These are phyloP conservation scores for Spisula subtruncata DNA, from an alignment of 2,888 invertebrate genomes.

Conservation along the genomic window DNA sequence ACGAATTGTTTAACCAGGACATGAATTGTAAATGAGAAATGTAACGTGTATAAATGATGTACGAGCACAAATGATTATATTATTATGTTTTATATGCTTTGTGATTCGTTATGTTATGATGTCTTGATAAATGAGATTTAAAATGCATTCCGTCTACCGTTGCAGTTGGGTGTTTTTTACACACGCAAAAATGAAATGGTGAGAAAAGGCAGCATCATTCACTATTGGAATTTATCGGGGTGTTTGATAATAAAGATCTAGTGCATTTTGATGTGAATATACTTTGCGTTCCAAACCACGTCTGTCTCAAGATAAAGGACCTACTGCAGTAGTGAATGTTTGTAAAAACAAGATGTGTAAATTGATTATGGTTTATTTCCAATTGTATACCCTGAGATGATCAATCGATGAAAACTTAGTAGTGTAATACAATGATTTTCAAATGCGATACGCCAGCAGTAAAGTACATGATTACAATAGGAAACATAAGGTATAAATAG, in stretches of 20 bases:
- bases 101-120: background rate
- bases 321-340: too few relatives aligned
- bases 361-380: too few relatives aligned
- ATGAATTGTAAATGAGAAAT: background rate
- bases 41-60: background rate
- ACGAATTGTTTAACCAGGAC: background rate
- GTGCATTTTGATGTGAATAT: background rate
- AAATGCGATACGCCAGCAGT: too few relatives aligned
- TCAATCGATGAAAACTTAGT: too few relatives aligned
- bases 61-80: background rate
- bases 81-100: background rate
- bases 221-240: background rate
- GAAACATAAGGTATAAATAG: too few relatives aligned
- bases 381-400: too few relatives aligned
- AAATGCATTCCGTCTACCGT: background rate
- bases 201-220: background rate
- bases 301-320: too few relatives aligned
- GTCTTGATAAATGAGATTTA: background rate
- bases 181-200: background rate
- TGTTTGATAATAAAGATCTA: background rate
- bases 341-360: too few relatives aligned
- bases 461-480: too few relatives aligned
- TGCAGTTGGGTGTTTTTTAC: background rate
- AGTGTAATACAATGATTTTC: too few relatives aligned
- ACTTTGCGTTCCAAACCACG: background rate